Conservation (phyloP, 2,113 vertebrate species). For the Clarias batrachus region DNA sequence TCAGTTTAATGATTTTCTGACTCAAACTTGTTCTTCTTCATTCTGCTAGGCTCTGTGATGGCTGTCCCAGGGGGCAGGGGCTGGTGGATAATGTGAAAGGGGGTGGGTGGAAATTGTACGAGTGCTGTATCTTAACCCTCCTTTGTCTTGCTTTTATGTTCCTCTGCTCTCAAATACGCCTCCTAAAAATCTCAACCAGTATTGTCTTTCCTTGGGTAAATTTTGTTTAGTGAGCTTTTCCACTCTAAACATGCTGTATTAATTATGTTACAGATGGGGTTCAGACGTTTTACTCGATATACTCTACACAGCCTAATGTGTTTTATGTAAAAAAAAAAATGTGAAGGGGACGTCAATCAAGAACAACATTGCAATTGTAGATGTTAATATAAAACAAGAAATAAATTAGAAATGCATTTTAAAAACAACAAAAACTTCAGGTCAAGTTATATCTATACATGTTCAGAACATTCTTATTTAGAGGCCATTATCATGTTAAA, state of each 20-base stretch:
- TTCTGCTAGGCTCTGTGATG: slow-evolving; percentile 61
- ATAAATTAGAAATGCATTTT: background rate
- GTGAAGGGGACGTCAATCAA: background rate
- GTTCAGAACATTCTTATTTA: background rate
- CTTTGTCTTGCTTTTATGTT: slow-evolving; percentile 45
- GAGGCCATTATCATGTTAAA: background rate
- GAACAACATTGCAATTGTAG: background rate
- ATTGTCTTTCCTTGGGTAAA: slow-evolving; percentile 31
- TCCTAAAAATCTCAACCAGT: slow-evolving; percentile 35
- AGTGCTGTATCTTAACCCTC: slow-evolving; percentile 60
- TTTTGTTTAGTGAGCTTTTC: slow-evolving; percentile 19
- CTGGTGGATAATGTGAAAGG: slow-evolving; percentile 60
- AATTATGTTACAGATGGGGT: slow-evolving; percentile 27
- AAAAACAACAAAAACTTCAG: background rate
- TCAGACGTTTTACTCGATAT: slow-evolving; percentile 8
- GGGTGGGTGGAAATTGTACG: slow-evolving; percentile 64
- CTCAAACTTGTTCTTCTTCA: slow-evolving; percentile 63
- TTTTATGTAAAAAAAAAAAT: background rate
- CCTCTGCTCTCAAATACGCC: slow-evolving; percentile 35
- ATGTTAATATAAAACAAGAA: background rate
- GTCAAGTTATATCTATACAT: background rate
- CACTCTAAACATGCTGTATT: slow-evolving; percentile 22
- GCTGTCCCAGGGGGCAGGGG: slow-evolving; percentile 57
- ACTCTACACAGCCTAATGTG: background rate
- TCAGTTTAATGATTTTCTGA: slow-evolving; percentile 64